These are phyloP conservation scores for Pterophyllum scalare DNA, from an alignment of 2,113 vertebrate species.

Conservation along the genomic window DNA sequence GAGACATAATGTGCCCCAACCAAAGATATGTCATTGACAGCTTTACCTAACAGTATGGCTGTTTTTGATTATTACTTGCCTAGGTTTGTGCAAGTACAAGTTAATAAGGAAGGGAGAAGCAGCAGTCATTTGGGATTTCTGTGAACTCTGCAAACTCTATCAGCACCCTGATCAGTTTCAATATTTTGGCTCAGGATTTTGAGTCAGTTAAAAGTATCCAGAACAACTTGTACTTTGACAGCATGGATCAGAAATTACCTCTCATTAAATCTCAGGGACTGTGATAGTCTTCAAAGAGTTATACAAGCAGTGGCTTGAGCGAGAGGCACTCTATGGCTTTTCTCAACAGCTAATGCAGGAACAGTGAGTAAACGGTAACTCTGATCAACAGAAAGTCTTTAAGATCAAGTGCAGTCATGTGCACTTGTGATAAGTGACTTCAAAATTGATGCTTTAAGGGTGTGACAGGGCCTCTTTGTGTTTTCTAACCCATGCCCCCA, in stretches of 20 bases:
- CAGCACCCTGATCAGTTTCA: neutral
- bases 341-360: neutral
- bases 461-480: neutral
- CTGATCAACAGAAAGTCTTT: neutral
- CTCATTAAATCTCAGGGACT: neutral
- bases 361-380: neutral
- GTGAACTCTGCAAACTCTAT: neutral
- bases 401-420: slow-evolving; percentile 17
- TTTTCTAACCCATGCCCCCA: neutral
- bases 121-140: neutral
- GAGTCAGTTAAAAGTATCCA: neutral
- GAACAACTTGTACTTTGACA: neutral
- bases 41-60: too few species aligned
- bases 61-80: neutral
- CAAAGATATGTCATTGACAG: too few species aligned
- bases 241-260: neutral
- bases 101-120: neutral
- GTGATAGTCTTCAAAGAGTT: neutral
- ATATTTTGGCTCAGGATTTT: neutral
- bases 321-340: neutral
- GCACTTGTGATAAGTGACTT: neutral
- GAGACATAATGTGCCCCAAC: neutral
- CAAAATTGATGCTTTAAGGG: neutral
- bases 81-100: neutral
- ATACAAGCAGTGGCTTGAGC: neutral